Base-by-base conservation (phyloP, 2,113 vertebrate genomes). In the Arothron firmamentum region DNA sequence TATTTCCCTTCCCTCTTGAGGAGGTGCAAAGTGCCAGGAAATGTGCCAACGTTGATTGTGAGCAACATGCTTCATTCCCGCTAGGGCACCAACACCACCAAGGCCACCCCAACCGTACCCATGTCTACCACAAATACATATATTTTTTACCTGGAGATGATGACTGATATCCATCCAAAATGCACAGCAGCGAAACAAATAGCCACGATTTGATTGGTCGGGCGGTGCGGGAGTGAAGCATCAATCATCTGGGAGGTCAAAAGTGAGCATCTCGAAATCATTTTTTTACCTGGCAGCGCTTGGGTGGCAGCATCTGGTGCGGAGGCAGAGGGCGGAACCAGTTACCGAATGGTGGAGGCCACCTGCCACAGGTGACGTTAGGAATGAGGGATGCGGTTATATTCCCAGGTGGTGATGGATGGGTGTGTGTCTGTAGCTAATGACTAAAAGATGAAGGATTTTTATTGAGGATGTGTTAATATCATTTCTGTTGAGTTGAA, bases 191-290 rank as follows among this genome's bases (percentile, higher is more conserved):
- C 49, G 28, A 72, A 79, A 75, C 66, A 65, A 78, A 78, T 11
- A 46, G 41, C 65, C 67, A 81, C 84, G 59, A 82, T 78, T 86
- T 72, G 75, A 69, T 70, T 10, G 55, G 67, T 58, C 50, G 70
- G 72, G 73, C 59, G 52, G 77, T 58, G 58, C 15, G 3, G 45
- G 49, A 46, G 64, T 58, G 69, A 78, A 46, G 70, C 72, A 84
- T 80, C 71, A 70, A 82, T 88, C 84, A 81, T 76, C 46, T 14
- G 56, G 23, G 23, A 20, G 74, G 67, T 70, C 65, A 78, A 84
- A 75, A 72, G 76, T 79, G 61, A 74, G 70, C 77, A 55, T 80
- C 84, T 65, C 65, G 20, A 62, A 79, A 74, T 70, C 65, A 59
- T 80, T 79, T 65, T 65, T 78, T 75, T 75, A 17, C 62, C 38